Evolutionary conservation across 2,888 invertebrate genomes (phyloP).

Genomic region (Microchrysa polita): DNA sequence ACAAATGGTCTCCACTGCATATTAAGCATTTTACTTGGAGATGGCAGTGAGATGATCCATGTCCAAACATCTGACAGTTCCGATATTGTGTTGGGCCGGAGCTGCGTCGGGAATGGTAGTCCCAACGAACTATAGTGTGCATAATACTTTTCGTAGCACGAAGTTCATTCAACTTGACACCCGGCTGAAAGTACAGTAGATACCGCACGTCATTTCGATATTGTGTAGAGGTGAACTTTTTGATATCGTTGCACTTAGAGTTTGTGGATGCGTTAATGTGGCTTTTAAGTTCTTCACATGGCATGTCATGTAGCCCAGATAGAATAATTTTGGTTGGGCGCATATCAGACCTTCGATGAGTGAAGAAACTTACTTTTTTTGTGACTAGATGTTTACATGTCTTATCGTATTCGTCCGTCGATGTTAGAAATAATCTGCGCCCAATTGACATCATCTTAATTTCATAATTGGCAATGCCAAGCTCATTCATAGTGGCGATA

Average conservation of each 20-base stretch:
- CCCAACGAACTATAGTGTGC: background rate
- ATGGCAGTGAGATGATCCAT: too few species aligned
- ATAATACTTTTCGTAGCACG: background rate
- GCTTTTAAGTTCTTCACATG: too few species aligned
- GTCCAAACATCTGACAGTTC: too few species aligned
- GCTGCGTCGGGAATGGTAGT: too few species aligned
- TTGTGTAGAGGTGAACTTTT: too few species aligned
- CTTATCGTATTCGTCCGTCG: background rate
- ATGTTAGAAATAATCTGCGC: background rate
- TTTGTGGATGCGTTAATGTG: too few species aligned
- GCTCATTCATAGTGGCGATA: background rate
- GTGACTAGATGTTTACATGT: background rate
- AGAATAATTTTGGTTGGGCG: background rate
- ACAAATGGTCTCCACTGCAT: too few species aligned
- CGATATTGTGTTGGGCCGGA: too few species aligned
- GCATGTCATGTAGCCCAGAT: background rate
- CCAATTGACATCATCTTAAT: background rate
- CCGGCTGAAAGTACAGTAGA: background rate
- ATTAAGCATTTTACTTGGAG: too few species aligned
- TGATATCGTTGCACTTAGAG: too few species aligned
- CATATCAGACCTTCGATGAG: background rate
- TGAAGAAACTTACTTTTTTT: background rate
- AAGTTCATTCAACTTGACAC: too few species aligned
- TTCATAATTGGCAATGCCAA: background rate
- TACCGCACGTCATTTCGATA: background rate